Base-by-base conservation (phyloP, 1,140 invertebrate species). In the Pachypsylla venusta region DNA sequence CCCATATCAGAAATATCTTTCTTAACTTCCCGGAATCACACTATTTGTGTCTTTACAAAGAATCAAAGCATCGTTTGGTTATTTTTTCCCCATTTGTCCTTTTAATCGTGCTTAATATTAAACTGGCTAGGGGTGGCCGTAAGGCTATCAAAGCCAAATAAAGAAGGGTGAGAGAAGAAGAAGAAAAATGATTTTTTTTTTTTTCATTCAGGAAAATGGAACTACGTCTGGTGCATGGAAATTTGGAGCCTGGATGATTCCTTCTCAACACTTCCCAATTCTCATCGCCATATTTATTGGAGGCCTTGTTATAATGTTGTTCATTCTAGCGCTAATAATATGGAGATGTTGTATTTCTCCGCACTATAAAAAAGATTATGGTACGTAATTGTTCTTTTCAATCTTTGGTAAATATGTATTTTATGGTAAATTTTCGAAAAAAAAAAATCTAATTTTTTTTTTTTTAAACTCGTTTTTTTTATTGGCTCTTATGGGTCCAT, bases 301-400 rank as follows among this genome's bases (percentile, higher is more conserved):
- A 14, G 73, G 73, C 20, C 69, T 73, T 20, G 65, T 78, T 12
- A 68, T 78, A 7, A 65, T 76, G 55, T 67, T 76, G 54, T 62
- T 74, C 7, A 61, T 77, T 42, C 63, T 72, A 57, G 73, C 72
- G 4, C 67, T 72, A 26, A 62, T 77, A 25, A 62, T 76, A 10
- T 78, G 77, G 70, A 69, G 74, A 55, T 77, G 75, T 63, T 78
- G 76, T 65, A 68, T 74, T 58, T 70, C 72, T 67, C 70, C 72
- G 7, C 69, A 71, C 35, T 67, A 69, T 30, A 72, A 76, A 40
- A 76, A 77, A 66, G 71, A 74, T 59, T 77, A 74, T 61, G 72
- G 75, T 77, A 70, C 59, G 64, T 59, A 10, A 35, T 35, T 35
- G 30, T n/a, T n/a, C n/a, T n/a, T n/a, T n/a, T n/a, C n/a, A n/a